These are phyloP conservation scores for Caenorhabditis becei DNA, from an alignment of 2,888 invertebrate species.

Conservation along the genomic window DNA sequence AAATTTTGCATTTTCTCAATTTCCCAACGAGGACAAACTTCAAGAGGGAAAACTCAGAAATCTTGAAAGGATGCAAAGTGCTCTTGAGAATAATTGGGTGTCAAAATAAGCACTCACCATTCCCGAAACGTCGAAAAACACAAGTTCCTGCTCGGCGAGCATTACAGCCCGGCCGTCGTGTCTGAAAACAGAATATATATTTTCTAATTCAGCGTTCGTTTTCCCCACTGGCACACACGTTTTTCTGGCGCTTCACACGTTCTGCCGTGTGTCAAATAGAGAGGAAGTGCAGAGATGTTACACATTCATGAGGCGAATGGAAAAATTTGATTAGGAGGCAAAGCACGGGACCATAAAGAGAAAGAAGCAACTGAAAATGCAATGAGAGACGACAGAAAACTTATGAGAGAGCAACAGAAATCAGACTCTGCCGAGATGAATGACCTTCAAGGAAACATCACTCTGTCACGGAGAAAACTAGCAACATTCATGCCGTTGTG, in stretches of 20 bases:
- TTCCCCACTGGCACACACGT: neutral
- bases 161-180: neutral
- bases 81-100: conserved; percentile 56
- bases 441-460: too few species aligned
- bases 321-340: conserved; percentile 5
- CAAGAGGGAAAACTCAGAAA: neutral
- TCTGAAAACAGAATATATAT: conserved; percentile 22
- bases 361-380: neutral
- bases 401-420: neutral
- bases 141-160: conserved; percentile 44
- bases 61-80: conserved; percentile 35
- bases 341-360: neutral
- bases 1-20: too few species aligned
- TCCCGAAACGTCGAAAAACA: conserved; percentile 41
- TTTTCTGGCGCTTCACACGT: conserved; percentile 1
- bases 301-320: conserved; percentile 13
- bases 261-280: neutral
- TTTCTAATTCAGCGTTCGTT: neutral
- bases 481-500: too few species aligned
- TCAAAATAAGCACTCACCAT: conserved; percentile 52
- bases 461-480: too few species aligned
- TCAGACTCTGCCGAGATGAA: neutral
- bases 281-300: conserved; percentile 15
- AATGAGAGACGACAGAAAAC: neutral
- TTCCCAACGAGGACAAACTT: neutral